Evolutionary conservation across 2,888 invertebrate species (phyloP).

Genomic region (Sarcophaga rosellei): DNA sequence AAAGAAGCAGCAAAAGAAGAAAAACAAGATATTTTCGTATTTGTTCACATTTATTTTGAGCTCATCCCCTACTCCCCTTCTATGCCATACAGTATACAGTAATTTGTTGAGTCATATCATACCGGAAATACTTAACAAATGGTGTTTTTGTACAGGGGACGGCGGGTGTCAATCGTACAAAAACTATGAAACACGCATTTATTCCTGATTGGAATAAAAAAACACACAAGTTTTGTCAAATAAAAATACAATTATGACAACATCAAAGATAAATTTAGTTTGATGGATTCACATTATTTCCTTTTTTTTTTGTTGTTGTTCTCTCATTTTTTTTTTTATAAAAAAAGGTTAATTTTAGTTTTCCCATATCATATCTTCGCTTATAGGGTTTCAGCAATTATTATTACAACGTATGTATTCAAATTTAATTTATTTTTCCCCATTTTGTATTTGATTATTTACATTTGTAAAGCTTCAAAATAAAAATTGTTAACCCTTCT

Average conservation of each 20-base stretch:
- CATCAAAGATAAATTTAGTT: neutral
- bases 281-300: no score
- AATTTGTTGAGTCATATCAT: slow-evolving; percentile 32
- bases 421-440: no score
- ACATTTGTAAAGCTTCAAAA: no score
- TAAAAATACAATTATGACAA: slow-evolving; percentile 6
- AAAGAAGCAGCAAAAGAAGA: no score
- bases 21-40: slow-evolving; percentile 9
- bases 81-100: neutral
- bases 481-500: no score
- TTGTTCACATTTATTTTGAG: neutral
- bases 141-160: neutral
- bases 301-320: no score
- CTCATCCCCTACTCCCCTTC: neutral
- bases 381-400: neutral
- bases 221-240: slow-evolving; percentile 9
- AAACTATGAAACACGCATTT: neutral
- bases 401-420: no score
- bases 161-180: slow-evolving; percentile 42
- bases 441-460: no score
- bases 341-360: neutral
- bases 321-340: no score
- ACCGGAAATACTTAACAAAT: slow-evolving; percentile 32
- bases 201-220: neutral
- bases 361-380: neutral